Conservation (phyloP, 2,113 vertebrate species). For the Pterocles gutturalis region DNA sequence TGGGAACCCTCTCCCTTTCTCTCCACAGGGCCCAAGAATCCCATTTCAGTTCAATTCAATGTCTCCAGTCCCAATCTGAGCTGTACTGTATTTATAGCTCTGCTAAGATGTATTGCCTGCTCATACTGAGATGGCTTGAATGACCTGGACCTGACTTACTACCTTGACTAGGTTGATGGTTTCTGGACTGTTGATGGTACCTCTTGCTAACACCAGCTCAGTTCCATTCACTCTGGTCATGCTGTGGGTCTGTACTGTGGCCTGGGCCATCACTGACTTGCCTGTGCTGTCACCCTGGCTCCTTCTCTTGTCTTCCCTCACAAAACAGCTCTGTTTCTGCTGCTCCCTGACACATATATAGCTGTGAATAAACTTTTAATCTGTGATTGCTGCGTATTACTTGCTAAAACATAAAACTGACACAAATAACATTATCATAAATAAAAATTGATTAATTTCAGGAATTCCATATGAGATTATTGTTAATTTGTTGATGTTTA, state of each 20-base stretch:
- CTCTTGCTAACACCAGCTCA: background rate
- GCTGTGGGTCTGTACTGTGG: background rate
- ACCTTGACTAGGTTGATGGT: background rate
- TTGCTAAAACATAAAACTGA: background rate
- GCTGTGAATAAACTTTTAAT: background rate
- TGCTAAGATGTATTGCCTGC: background rate
- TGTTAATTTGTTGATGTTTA: background rate
- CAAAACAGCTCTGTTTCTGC: background rate
- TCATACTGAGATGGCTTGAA: background rate
- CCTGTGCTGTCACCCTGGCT: background rate
- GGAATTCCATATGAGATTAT: background rate
- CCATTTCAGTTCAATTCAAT: background rate
- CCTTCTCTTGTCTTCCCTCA: background rate
- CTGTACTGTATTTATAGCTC: background rate
- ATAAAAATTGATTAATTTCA: background rate
- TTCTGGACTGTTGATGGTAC: background rate
- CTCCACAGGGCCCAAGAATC: rapidly evolving
- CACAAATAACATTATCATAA: background rate
- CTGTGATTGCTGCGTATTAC: background rate
- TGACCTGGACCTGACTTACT: background rate
- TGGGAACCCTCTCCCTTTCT: rapidly evolving
- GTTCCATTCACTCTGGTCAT: background rate
- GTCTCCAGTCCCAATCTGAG: background rate
- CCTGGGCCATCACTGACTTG: background rate
- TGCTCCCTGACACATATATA: background rate